phyloP scores from a whole-genome alignment of 2,113 vertebrate species.

The Cichladusa arquata region DNA sequence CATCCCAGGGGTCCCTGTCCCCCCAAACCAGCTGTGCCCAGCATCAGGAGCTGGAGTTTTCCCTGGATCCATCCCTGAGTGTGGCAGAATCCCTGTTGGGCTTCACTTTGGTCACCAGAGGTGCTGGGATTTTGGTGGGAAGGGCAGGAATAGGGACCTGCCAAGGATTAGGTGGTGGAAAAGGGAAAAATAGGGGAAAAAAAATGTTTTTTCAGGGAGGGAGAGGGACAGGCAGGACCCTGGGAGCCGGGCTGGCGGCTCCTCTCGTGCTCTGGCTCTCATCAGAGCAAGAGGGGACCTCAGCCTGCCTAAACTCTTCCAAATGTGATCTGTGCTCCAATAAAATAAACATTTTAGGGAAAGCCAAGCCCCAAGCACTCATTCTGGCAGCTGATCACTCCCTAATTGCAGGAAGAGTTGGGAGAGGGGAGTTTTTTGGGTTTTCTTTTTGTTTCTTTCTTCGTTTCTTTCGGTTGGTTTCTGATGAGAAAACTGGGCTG shows the following conservation, averaged over 20 bases:
- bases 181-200: neutral
- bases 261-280: neutral
- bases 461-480: neutral
- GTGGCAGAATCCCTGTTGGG: accelerated
- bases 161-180: accelerated
- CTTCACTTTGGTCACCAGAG: neutral
- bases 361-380: conserved; percentile 37
- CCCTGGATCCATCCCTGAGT: neutral
- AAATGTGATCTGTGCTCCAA: conserved; percentile 31
- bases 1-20: neutral
- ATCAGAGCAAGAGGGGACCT: neutral
- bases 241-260: neutral
- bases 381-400: conserved; percentile 36
- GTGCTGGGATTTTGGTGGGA: neutral
- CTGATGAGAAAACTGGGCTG: conserved; percentile 46
- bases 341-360: conserved; percentile 51
- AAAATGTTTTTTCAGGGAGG: neutral
- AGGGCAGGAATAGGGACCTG: neutral
- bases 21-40: neutral
- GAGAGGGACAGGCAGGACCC: neutral
- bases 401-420: conserved; percentile 44
- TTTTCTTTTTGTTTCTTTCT: neutral
- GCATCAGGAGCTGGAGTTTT: neutral
- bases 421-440: neutral
- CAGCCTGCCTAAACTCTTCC: conserved; percentile 47